Base-by-base conservation (phyloP, 2,797 vertebrate genomes). In the Lycodopsis pacificus region DNA sequence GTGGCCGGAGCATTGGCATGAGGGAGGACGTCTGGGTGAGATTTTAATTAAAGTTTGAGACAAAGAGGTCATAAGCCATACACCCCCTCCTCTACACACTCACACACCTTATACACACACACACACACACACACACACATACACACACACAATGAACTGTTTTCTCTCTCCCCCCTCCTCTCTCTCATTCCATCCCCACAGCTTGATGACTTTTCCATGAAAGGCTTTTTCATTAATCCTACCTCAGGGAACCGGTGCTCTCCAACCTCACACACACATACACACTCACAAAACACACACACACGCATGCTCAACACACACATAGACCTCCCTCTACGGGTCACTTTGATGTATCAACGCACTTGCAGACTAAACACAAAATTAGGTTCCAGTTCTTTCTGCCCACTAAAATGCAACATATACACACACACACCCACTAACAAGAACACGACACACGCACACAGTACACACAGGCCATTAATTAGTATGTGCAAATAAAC, bases 31-130 rank as follows among this genome's bases (percentile, higher is more conserved):
- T 95, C 94, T 95, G 94, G 94, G 94, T 94, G 95, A 95, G 95
- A 95, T 95, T 95, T 95, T 95, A 95, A 95, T 95, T 95, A 95
- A 95, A 95, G 94, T 95, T 95, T 94, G 93, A 95, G 95, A 95
- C 93, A 94, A 94, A 94, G 94, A 95, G 94, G 95, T 95, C 95
- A 95, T 93, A 93, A 92, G 92, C 93, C 94, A 93, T 90, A 94
- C 91, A 92, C 90, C 92, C 92, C 91, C 92, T 89, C 91, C 82
- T 85, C 85, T 74, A 36, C 76, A 77, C 83, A 86, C 82, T 82
- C 87, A 85, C 83, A 54, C 57, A 53, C 22, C 58, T 61, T 61
- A 34, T 61, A 80, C 78, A 76, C 68, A 70, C 82, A 87, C 76
- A 80, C 73, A 85, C 87, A 84, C 88, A 87, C 82, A 86, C 89